Base-by-base conservation (phyloP, 2,888 invertebrate genomes). In the Hyposoter didymator region DNA sequence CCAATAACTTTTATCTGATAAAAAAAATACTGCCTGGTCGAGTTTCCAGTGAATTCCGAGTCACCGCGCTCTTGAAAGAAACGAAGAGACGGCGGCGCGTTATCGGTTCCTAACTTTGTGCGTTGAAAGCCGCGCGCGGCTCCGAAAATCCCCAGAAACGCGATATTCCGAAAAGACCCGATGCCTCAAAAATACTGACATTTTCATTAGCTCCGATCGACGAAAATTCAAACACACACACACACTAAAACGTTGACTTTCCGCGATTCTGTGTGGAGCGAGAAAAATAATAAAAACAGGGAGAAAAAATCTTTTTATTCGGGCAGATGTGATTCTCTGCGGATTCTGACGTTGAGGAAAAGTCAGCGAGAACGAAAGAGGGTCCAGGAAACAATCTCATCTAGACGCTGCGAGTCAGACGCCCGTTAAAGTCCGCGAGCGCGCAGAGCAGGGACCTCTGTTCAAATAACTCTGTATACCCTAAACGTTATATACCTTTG, bases 301-400 rank as follows among this genome's bases (percentile, higher is more conserved):
- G n/a, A 39, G 73, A 78, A 62, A 35, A 70, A 47, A 79, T 79
- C 67, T 70, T 84, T 86, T 84, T 45, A 52, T 62, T 80, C 74
- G 75, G 64, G 83, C 86, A 84, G 83, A 84, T 86, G 86, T 39
- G 80, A 55, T 32, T 67, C 19, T 82, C n/a, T 52, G 35, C 66
- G 49, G 69, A 43, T 79, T 86, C 69, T 14, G 32, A 47, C 35
- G 17, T 83, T 28, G 69, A 78, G 74, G 80, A 84, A 83, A 80
- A 78, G 73, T 69, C 78, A 83, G 80, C n/a, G 75, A 49, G 69
- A 78, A 47, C 55, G 28, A 74, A 78, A 74, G 86, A 83, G 85
- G 82, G 79, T 81, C 80, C 81, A 74, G 83, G 81, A 86, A 86
- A 86, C 86, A 86, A 86, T 86, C 86, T 86, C 86, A 86, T 86